Evolutionary conservation across 2,113 vertebrate genomes (phyloP), one percentile per base, ranked within the genome.

Genomic region (Ploceus nigricollis): DNA sequence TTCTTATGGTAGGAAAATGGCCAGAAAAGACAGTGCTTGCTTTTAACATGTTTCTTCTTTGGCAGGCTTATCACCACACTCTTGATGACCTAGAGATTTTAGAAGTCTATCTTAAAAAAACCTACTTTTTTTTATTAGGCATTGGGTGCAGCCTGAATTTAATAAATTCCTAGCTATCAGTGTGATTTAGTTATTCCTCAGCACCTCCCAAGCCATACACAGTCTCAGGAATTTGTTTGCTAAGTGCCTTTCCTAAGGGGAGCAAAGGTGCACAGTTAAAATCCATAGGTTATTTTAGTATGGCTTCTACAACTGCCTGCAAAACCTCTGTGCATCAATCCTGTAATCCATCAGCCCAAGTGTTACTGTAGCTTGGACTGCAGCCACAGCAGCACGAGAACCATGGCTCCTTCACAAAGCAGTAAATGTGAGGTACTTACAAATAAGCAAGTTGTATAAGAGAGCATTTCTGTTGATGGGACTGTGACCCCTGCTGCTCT

Each of bases 361-460:
- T 15, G 21, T 65, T 84, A 25, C 65, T 82, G 31, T 44, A 47
- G 30, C 47, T 75, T 89, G 88, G 79, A 76, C 61, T 69, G 57
- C 90, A 53, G 63, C 54, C 61, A 47, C 45, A 18, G 73, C 82
- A 93, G 72, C 90, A 71, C 14, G 72, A 89, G 45, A 65, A 45
- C 50, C 6, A n/a, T 24, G 70, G 39, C 90, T 88, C 23, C 11
- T 63, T 30, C 82, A 48, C 64, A 70, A 91, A 91, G 76, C 82
- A 93, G 86, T 78, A 31, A 57, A 94, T 81, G 93, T 81, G 54
- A 96, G 93, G 33, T 28, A 30, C 80, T 78, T 81, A 48, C 39
- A 81, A 56, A 48, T 56, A 91, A 83, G 57, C 79, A 92, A 95
- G 27, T 65, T 45, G 37, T 66, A 17, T 47, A 66, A 91, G 40